Base-by-base conservation (phyloP, 1,140 invertebrate species). In the Cydia strobilella region DNA sequence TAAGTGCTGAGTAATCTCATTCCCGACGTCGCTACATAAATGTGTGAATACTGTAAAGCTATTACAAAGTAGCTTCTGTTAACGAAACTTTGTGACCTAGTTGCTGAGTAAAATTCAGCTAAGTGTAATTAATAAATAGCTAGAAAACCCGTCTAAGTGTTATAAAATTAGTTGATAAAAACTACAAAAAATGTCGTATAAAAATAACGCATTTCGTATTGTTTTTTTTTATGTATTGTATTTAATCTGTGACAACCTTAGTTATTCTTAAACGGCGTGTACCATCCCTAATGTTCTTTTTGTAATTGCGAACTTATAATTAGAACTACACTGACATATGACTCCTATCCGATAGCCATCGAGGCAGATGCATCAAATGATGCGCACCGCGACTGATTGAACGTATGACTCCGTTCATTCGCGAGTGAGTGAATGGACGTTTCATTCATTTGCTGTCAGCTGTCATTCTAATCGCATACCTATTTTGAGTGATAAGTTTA, bases 1-100 rank as follows among this genome's bases (percentile, higher is more conserved):
- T 69, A 69, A 69, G 65, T 69, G 65, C 65, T 18, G 65, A 69
- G 65, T 69, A 69, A 69, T 69, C 31, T 69, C 27, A 69, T 69
- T 69, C 5, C 54, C 20, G 15, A 54, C 15, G 15, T 54, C 54
- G 54, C 54, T 59, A 59, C 54, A 59, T 59, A 59, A 23, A 59
- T 59, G 54, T 59, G 54, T 59, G 54, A 59, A 59, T 20, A 59
- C 20, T 59, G 18, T 59, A 59, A 59, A 59, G 54, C 54, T 59
- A 59, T 59, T 59, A 59, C 54, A 59, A 59, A 59, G 54, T 59
- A 59, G 54, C 54, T 59, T 59, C 54, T 59, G 54, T 59, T 59
- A 59, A 59, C 54, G 23, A 59, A 59, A 59, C 54, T 59, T 59
- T 59, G 2, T 6, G 20, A 59, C 54, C 54, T 59, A 59, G 54